Base-by-base conservation (phyloP, 2,888 invertebrate species). In the Diarsia dahlii region DNA sequence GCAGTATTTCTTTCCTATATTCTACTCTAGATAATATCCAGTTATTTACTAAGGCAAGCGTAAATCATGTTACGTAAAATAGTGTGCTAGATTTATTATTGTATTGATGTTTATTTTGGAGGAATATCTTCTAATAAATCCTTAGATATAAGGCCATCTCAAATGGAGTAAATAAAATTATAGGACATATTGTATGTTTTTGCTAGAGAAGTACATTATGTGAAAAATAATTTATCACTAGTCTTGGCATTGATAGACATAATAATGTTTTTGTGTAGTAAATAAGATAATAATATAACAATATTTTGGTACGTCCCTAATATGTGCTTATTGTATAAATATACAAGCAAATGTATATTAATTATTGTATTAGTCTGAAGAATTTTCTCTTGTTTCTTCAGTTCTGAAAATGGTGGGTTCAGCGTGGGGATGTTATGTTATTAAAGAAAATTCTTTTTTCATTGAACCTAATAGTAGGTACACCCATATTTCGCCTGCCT, bases 41-140 rank as follows among this genome's bases (percentile, higher is more conserved):
- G 23, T 45, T 71, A 84, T 60, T 85, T 66, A 67, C 66, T 56
- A 60, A 3, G 50, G 15, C 39, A n/a, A 54, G 52, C 50, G 67
- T 82, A 63, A 76, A 82, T 82, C 82, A 85, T 23, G 56, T 85
- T 64, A 76, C 66, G 50, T 70, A 70, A 76, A 72, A 76, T 56
- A 82, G 48, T 85, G 23, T 15, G 12, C 56, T 52, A 65, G 71
- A 84, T 74, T 76, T 81, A 84, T 72, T 58, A 34, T 48, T 23
- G 50, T 76, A 85, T 85, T 85, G 69, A 86, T 83, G 63, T 75
- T 83, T 77, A 70, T 84, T 86, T 80, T 34, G 60, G 52, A 71
- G 4, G 48, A 58, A 39, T 69, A 75, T 45, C 52, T 75, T 69
- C 45, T 65, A 63, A 67, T 69, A 60, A 71, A 81, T 82, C 54